These are phyloP conservation scores for Anoplopoma fimbria DNA, from an alignment of 2,113 vertebrate genomes.

Conservation along the genomic window DNA sequence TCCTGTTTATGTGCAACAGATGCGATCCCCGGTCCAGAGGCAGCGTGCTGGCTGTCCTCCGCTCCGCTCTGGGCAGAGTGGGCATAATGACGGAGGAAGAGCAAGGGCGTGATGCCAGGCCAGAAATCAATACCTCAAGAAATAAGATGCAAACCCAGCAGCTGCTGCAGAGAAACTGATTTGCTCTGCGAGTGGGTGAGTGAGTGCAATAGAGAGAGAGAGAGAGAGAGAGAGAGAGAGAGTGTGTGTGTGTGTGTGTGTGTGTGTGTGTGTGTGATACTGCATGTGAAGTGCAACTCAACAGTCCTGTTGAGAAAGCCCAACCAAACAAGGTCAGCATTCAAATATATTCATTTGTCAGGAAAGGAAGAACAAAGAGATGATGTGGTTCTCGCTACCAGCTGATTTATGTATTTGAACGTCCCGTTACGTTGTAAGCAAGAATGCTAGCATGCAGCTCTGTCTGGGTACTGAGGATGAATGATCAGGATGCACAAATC, in stretches of 20 bases:
- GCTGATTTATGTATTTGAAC: neutral
- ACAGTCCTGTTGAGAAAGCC: conserved; percentile 42
- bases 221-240: neutral
- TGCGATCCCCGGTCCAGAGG: conserved; percentile 35
- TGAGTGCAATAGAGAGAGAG: neutral
- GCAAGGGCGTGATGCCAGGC: conserved; percentile 58
- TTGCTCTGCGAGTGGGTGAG: conserved; percentile 18
- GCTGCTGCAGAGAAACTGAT: conserved; percentile 61
- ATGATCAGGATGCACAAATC: too few relatives aligned
- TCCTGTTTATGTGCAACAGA: conserved; percentile 51
- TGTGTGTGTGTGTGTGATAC: conserved; percentile 10
- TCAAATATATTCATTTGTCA: conserved; percentile 25
- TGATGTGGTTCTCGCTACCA: neutral
- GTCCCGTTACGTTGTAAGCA: too few relatives aligned
- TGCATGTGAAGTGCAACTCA: conserved; percentile 52
- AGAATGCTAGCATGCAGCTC: neutral
- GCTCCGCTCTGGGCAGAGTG: conserved; percentile 51
- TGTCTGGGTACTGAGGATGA: too few relatives aligned
- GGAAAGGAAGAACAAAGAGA: neutral
- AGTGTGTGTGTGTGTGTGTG: conserved; percentile 3
- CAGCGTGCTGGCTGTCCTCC: conserved; percentile 44
- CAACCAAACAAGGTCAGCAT: conserved; percentile 40
- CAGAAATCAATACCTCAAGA: conserved; percentile 72
- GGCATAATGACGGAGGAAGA: conserved; percentile 67
- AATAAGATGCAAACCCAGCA: conserved; percentile 73